Base-by-base conservation (phyloP, 2,113 vertebrate species). In the Scalopus aquaticus region DNA sequence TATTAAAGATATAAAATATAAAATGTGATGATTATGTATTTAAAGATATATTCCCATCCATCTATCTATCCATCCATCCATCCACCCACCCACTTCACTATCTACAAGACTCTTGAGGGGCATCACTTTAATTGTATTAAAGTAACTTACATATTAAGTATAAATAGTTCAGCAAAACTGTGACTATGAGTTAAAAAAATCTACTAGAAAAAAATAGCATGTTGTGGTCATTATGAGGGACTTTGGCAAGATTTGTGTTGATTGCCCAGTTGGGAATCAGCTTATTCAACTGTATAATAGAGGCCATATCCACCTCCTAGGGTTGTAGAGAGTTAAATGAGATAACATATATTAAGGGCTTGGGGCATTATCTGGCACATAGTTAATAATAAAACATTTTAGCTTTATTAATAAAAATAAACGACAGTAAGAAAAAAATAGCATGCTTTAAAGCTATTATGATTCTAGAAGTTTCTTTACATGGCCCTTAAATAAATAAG, bases 401-500 rank as follows among this genome's bases (percentile, higher is more conserved):
- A 64, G 5, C 37, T 77, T 85, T 74, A 78, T 82, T 70, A 95
- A 42, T 91, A 81, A 73, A 88, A 76, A 37, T 16, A 96, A 95
- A 88, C 58, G 44, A 51, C 17, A 94, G 26, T 0, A 88, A 93
- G 9, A 37, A 79, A 88, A n/a, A 42, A 91, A 65, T 6, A 60
- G 2, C 17, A 39, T 89, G 89, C 49, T 86, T 28, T 56, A 39
- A 77, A 87, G 32, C 28, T 83, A 78, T 39, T 87, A 84, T 51
- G 46, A 87, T 80, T 93, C 80, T 69, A 95, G 65, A 94, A 76
- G 19, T 80, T 94, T 91, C 87, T 85, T 83, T 83, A 65, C 1
- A 82, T 58, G 37, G 10, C 58, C 30, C 19, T 93, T 69, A 81
- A 58, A 39, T 64, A 81, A 35, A 24, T 32, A 22, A 22, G 81